A percentile compares a stretch with the other conserved stretches of the same genome.
These are phyloP conservation scores for Chaetophractus vellerosus DNA, from an alignment of 2,797 vertebrate genomes.

Conservation along the genomic window DNA sequence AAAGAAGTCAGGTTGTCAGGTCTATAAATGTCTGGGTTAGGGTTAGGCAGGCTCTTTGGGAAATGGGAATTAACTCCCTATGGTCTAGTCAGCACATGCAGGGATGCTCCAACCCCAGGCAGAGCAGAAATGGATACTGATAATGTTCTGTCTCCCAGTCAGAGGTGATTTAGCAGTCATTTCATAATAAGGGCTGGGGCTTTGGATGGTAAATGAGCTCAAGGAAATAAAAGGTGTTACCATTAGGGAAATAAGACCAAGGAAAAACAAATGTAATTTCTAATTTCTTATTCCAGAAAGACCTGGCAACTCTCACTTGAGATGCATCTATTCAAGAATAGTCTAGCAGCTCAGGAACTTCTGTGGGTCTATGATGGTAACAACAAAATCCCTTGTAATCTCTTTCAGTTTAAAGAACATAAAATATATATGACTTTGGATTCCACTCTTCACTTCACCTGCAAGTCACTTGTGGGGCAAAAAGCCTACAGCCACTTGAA, in stretches of 20 bases:
- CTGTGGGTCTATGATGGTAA: neutral
- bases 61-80: neutral
- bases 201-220: neutral
- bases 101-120: neutral
- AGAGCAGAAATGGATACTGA: slow-evolving; percentile 51
- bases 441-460: neutral
- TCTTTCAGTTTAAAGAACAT: neutral
- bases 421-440: neutral
- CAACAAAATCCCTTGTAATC: neutral
- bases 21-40: neutral
- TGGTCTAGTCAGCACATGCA: neutral
- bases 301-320: neutral
- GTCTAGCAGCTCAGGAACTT: neutral
- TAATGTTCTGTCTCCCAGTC: neutral
- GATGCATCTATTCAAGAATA: neutral
- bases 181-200: neutral
- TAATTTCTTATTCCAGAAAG: slow-evolving; percentile 68
- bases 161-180: slow-evolving; percentile 38
- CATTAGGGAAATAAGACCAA: slow-evolving; percentile 54
- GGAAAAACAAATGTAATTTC: slow-evolving; percentile 45
- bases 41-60: slow-evolving; percentile 8
- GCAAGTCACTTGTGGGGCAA: neutral
- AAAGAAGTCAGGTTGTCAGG: neutral
- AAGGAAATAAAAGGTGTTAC: neutral
- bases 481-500: slow-evolving; percentile 8